Conservation (phyloP, 2,797 vertebrate species). For the Heteromormyrus szaboi region DNA sequence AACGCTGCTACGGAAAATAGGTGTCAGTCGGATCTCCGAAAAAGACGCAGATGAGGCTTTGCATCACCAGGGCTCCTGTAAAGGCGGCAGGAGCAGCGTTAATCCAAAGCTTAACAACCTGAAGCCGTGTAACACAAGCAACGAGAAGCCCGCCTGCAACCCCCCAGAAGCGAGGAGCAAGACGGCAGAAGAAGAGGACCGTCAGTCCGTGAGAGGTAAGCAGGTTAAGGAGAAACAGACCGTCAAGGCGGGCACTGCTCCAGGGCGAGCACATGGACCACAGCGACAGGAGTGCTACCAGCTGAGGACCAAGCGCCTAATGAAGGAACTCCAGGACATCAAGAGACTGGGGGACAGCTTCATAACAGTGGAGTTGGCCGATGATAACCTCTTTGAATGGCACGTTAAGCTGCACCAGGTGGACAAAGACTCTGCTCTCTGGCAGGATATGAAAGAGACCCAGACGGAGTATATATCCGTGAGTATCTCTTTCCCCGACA, state of each 20-base stretch:
- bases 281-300: slow-evolving; percentile 90
- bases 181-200: slow-evolving; percentile 78
- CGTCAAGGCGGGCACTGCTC: slow-evolving; percentile 42
- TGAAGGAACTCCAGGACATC: slow-evolving; percentile 99
- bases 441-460: slow-evolving; percentile 99
- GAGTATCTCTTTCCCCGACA: slow-evolving; percentile 98
- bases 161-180: slow-evolving; percentile 74
- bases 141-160: slow-evolving; percentile 66
- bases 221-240: slow-evolving; percentile 33
- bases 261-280: slow-evolving; percentile 66
- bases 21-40: slow-evolving; percentile 93
- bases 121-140: slow-evolving; percentile 74
- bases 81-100: slow-evolving; percentile 68
- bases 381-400: slow-evolving; percentile 99
- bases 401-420: slow-evolving; percentile 99
- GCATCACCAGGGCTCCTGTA: slow-evolving; percentile 84
- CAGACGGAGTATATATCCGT: slow-evolving; percentile 96
- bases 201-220: slow-evolving; percentile 62
- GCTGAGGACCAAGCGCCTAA: slow-evolving; percentile 89
- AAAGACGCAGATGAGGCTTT: slow-evolving; percentile 88
- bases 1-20: slow-evolving; percentile 93
- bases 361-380: slow-evolving; percentile 97
- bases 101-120: slow-evolving; percentile 77
- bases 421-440: slow-evolving; percentile 98
- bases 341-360: slow-evolving; percentile 92